phyloP scores from a whole-genome alignment of 2,888 invertebrate genomes.

The Drosophila nr. medialis region DNA sequence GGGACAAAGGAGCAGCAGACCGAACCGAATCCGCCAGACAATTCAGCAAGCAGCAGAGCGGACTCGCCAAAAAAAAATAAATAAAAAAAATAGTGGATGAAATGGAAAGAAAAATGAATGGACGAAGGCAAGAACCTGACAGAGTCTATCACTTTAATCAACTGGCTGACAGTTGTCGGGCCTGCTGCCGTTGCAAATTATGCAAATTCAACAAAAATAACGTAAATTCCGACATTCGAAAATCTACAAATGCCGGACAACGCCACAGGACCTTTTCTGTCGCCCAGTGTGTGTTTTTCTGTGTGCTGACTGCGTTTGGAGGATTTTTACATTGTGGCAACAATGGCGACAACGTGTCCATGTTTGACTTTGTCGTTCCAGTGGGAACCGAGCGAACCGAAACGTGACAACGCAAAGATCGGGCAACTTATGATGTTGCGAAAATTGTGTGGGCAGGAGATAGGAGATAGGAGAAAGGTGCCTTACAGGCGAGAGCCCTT shows the following conservation, averaged over 20 bases:
- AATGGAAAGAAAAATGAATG: conserved; percentile 4
- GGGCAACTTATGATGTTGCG: conserved; percentile 57
- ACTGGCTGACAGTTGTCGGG: conserved; percentile 52
- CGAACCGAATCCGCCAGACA: conserved; percentile 61
- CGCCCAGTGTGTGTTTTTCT: conserved; percentile 9
- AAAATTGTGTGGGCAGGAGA: conserved; percentile 6
- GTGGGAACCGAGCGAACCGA: conserved; percentile 18
- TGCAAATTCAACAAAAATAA: conserved; percentile 77
- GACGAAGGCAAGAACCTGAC: conserved; percentile 31
- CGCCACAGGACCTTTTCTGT: conserved; percentile 6
- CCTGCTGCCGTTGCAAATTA: conserved; percentile 54
- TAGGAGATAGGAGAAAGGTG: background rate
- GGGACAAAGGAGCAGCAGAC: conserved; percentile 69
- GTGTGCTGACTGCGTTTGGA: conserved; percentile 26
- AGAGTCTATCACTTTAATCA: conserved; percentile 78
- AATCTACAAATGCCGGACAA: conserved; percentile 59
- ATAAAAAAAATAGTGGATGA: background rate
- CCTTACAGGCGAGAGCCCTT: conserved; percentile 2
- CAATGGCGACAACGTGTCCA: conserved; percentile 57
- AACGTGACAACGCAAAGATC: conserved; percentile 74
- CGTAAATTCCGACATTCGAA: conserved; percentile 66
- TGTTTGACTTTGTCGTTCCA: conserved; percentile 68
- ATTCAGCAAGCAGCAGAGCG: conserved; percentile 38
- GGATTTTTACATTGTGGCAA: conserved; percentile 48
- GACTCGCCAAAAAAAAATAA: conserved; percentile 11